Evolutionary conservation across 2,888 invertebrate species (phyloP).

Genomic region (Rhimphoctona megacephalus): DNA sequence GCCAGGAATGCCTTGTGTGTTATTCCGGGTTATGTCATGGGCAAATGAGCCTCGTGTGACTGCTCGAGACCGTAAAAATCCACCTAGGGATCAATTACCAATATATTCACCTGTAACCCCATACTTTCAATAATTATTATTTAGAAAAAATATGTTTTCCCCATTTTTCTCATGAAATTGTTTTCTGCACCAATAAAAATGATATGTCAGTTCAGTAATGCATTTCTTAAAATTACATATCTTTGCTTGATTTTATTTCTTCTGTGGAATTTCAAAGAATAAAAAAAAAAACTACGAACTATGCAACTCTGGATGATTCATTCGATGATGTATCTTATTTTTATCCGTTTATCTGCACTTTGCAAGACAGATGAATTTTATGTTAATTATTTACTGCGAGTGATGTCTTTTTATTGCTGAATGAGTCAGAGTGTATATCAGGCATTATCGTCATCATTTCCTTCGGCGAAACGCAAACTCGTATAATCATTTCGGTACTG

Average conservation of each 20-base stretch:
- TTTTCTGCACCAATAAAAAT: no score
- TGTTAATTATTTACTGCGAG: slow-evolving; percentile 28
- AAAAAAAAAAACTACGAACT: not conserved
- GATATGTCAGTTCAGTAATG: not conserved
- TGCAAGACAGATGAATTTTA: slow-evolving; percentile 3
- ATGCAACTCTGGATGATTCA: not conserved
- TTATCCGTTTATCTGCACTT: not conserved
- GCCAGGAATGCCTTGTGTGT: not conserved
- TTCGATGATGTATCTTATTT: not conserved
- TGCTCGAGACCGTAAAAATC: slow-evolving; percentile 11
- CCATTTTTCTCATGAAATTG: not conserved
- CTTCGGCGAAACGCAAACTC: slow-evolving; percentile 36
- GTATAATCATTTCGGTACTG: slow-evolving; percentile 24
- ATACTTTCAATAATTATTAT: not conserved
- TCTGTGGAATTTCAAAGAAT: not conserved
- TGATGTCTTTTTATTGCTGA: not conserved
- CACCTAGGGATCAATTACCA: not conserved
- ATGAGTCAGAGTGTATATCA: slow-evolving; percentile 57
- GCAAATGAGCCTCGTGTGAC: slow-evolving; percentile 18
- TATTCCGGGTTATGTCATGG: slow-evolving; percentile 3
- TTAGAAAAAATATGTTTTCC: not conserved
- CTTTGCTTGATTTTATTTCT: not conserved
- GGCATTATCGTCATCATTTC: slow-evolving; percentile 50
- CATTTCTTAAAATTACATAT: no score
- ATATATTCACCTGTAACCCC: not conserved